Base-by-base conservation (phyloP, 2,797 vertebrate genomes). In the Pitangus sulphuratus region DNA sequence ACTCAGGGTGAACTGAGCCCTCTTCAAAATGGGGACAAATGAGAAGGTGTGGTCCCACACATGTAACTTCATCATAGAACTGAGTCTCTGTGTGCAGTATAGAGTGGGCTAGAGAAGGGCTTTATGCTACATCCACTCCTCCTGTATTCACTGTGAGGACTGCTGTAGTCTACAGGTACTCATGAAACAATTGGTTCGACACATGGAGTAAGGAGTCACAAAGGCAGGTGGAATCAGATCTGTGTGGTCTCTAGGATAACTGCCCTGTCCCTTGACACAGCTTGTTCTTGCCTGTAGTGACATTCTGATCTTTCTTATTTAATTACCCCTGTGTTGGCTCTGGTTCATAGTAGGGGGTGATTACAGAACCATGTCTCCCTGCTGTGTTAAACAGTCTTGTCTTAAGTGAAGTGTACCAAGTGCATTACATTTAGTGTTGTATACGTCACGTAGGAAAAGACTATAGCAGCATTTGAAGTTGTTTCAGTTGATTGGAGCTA, bases 401-500 rank as follows among this genome's bases (percentile, higher is more conserved):
- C 84, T 76, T 54, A 85, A 92, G 39, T 44, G 58, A 88, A 93
- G 37, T 61, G 50, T 72, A 86, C 54, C 44, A 42, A 92, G 79
- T 18, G 39, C 53, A 3, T 89, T 85, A 56, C 68, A 9, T 70
- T 35, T 53, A 71, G 45, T 8, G 33, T 47, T 58, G 45, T 58
- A 10, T 39, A 39, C 57, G 61, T 81, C 72, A 11, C 61, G 12
- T 6, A 62, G 76, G 58, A 76, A 85, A 94, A 76, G 77, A 42
- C 57, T 42, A 5, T 31, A 79, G 64, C 54, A 48, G 74, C 58
- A 42, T 53, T 87, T 72, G 93, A 93, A 88, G 85, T 77, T 7
- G 83, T 91, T 95, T 94, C 87, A 86, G 77, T 79, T 93, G 87
- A 84, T 33, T 84, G 83, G 91, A 89, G 65, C 89, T 88, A 86